phyloP scores from a whole-genome alignment of 2,888 invertebrate species.

The Caenorhabditis wallacei region DNA sequence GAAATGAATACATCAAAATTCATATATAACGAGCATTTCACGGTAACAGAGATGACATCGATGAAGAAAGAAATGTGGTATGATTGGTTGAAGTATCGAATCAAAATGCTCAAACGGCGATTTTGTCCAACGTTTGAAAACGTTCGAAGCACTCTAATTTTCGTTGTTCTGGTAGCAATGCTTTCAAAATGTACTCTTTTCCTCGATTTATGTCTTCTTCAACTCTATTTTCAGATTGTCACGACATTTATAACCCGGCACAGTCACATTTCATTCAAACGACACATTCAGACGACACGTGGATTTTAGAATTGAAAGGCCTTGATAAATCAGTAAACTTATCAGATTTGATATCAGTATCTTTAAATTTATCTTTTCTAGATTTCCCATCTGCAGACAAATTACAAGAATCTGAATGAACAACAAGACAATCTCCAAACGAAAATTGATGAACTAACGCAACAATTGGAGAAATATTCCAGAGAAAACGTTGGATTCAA shows the following conservation, averaged over 20 bases:
- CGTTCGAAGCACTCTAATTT: slow-evolving; percentile 7
- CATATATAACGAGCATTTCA: slow-evolving; percentile 51
- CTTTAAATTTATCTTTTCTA: background rate
- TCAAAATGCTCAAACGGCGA: slow-evolving; percentile 31
- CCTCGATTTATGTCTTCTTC: background rate
- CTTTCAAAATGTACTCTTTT: slow-evolving; percentile 20
- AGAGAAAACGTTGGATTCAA: slow-evolving; percentile 27
- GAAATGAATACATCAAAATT: slow-evolving; percentile 46
- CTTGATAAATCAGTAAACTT: slow-evolving; percentile 24
- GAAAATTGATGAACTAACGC: slow-evolving; percentile 1
- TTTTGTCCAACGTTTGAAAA: slow-evolving; percentile 19
- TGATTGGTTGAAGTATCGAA: slow-evolving; percentile 33
- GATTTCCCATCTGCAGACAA: slow-evolving; percentile 1
- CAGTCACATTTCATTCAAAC: background rate
- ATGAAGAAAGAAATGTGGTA: slow-evolving; percentile 44
- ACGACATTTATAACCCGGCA: background rate
- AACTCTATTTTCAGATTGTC: slow-evolving; percentile 35
- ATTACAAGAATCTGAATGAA: background rate
- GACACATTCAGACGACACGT: background rate
- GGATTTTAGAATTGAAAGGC: slow-evolving; percentile 10
- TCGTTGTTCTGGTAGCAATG: slow-evolving; percentile 18
- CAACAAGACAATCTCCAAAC: background rate
- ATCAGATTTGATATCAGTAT: background rate
- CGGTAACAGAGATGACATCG: slow-evolving; percentile 25
- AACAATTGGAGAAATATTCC: background rate